These are phyloP conservation scores for Epirrhoe alternata DNA, from an alignment of 2,888 invertebrate species.

Conservation along the genomic window DNA sequence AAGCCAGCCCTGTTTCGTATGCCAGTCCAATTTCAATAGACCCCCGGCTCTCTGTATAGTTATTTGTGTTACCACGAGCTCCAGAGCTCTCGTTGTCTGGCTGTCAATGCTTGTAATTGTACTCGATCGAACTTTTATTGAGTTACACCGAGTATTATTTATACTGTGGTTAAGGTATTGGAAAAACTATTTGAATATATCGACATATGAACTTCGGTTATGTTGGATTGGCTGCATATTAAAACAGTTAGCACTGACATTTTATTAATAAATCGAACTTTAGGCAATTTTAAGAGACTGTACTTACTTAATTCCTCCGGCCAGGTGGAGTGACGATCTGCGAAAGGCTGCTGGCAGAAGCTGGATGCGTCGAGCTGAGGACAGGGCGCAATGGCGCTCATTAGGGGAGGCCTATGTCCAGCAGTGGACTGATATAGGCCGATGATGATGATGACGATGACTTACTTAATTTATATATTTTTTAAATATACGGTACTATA, in stretches of 20 bases:
- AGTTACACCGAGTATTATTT: constrained; percentile 19
- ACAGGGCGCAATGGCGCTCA: too few species aligned
- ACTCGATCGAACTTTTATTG: constrained; percentile 38
- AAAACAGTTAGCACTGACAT: not conserved
- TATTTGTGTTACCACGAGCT: constrained; percentile 24
- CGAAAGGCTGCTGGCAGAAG: too few species aligned
- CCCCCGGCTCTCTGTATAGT: constrained; percentile 19
- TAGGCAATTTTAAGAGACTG: too few species aligned
- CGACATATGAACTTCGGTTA: not conserved
- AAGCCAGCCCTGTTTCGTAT: constrained; percentile 20
- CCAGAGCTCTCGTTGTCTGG: constrained; percentile 31
- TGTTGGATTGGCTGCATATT: constrained; percentile 2
- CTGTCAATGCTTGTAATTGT: constrained; percentile 30
- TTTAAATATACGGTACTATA: too few species aligned
- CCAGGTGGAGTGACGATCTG: too few species aligned
- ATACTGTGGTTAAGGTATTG: constrained; percentile 25
- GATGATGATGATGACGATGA: too few species aligned
- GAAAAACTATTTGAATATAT: constrained; percentile 20
- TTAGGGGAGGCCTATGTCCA: too few species aligned
- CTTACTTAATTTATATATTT: too few species aligned
- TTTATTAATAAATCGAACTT: too few species aligned
- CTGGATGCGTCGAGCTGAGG: too few species aligned
- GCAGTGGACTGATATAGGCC: too few species aligned
- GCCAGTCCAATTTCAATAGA: constrained; percentile 24
- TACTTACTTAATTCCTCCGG: too few species aligned